phyloP scores from a whole-genome alignment of 2,113 vertebrate species.

The Cygnus atratus region DNA sequence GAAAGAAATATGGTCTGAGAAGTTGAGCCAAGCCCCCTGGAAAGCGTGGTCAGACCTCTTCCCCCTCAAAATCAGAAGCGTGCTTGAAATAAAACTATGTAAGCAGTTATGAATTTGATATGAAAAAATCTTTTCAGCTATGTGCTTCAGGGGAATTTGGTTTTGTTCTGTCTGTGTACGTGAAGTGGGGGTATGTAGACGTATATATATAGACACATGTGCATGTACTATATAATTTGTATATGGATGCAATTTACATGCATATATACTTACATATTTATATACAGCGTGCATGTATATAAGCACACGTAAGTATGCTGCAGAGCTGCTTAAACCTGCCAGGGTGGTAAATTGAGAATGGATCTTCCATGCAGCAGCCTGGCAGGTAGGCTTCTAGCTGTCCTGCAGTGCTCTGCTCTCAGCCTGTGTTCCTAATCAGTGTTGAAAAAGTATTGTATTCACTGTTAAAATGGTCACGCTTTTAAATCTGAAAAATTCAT shows the following conservation, averaged over 20 bases:
- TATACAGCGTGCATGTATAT: no score
- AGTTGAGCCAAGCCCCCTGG: background rate
- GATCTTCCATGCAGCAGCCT: background rate
- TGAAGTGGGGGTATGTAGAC: background rate
- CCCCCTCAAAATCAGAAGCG: background rate
- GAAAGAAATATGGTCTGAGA: background rate
- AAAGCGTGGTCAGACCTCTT: background rate
- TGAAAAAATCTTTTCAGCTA: background rate
- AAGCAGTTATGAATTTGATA: background rate
- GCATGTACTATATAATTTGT: background rate
- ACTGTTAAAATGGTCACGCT: accelerated
- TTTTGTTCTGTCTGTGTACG: background rate
- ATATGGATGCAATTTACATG: no score
- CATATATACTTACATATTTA: no score
- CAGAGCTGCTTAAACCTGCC: background rate
- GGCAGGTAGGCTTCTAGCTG: background rate
- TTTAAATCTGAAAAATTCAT: background rate
- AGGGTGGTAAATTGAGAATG: background rate
- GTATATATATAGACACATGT: accelerated
- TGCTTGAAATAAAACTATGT: background rate
- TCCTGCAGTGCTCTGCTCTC: background rate
- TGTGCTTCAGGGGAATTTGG: background rate
- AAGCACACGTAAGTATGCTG: no score
- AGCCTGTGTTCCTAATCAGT: background rate
- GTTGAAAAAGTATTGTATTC: background rate